Base-by-base conservation (phyloP, 2,797 vertebrate genomes). In the Sandelia bainsii region DNA sequence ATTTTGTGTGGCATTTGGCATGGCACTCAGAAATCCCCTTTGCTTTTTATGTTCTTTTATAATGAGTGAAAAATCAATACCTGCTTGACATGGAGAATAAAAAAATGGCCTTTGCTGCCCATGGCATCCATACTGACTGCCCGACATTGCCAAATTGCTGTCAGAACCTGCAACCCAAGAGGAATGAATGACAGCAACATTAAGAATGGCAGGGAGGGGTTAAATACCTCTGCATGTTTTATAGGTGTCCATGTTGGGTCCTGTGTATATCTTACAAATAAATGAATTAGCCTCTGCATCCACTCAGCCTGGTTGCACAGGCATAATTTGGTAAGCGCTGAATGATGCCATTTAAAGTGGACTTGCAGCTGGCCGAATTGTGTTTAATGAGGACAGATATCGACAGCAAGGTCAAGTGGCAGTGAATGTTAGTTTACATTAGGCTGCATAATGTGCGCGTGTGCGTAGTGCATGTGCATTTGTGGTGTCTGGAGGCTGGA, bases 371-470 rank as follows among this genome's bases (percentile, higher is more conserved):
- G 74, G 81, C 70, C 9, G 69, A 81, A 79, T 54, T 79, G 83
- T 82, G 89, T 93, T 93, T 94, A 93, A 93, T 91, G 91, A 92
- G 92, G 88, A 90, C 84, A 62, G 83, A 89, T 92, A 93, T 93
- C 77, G 91, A 92, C 91, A 78, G 86, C 77, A 46, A 86, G 93
- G 92, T 92, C 91, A 93, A 91, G 87, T 87, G 87, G 84, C 79
- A 71, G 78, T 79, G 72, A 80, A 87, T 86, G 89, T 89, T 91
- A 77, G 87, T 90, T 91, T 92, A 88, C 87, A 89, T 91, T 86
- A 90, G 77, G 69, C 74, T 37, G 83, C 75, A 69, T 88, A 86
- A 84, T 86, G 82, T 37, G 74, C 9, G 19, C 8, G 44, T 7
- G 20, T 2, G 37, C 3, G 1, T 7, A 1, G 59, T 17, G 60